Conservation (phyloP, 2,888 invertebrate species). For the Brachyptera putata region DNA sequence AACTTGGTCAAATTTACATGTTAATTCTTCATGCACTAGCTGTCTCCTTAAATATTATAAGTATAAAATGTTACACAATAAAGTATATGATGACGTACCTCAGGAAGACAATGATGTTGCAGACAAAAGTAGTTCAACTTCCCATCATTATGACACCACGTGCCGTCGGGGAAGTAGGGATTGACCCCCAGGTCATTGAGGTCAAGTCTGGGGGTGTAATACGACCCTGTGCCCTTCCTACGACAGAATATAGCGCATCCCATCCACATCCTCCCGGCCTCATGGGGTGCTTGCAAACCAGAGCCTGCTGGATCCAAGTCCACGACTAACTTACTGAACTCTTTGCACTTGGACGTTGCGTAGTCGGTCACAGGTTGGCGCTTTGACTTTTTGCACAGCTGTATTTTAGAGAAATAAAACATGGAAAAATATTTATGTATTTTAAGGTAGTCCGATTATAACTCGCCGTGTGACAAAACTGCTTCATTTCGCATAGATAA, state of each 20-base stretch:
- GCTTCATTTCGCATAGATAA: too few species aligned
- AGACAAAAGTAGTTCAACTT: conserved; percentile 64
- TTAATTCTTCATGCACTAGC: too few species aligned
- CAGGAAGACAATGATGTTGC: conserved; percentile 70
- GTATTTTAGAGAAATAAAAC: too few species aligned
- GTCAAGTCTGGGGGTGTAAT: conserved; percentile 71
- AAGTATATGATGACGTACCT: too few species aligned
- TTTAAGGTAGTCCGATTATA: background rate
- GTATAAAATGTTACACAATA: too few species aligned
- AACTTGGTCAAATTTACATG: too few species aligned
- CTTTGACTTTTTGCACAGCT: conserved; percentile 51
- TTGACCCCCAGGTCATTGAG: conserved; percentile 67
- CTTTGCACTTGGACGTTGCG: conserved; percentile 60
- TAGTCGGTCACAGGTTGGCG: conserved; percentile 53
- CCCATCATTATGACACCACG: conserved; percentile 69
- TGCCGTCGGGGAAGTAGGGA: conserved; percentile 76
- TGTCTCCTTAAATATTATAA: too few species aligned
- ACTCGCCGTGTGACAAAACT: too few species aligned
- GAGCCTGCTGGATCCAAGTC: conserved; percentile 62
- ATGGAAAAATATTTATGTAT: conserved; percentile 23
- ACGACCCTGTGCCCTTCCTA: conserved; percentile 56
- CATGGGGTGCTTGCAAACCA: conserved; percentile 70
- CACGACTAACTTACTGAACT: conserved; percentile 57
- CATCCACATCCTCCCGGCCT: conserved; percentile 69
- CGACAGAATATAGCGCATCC: conserved; percentile 75